These are phyloP conservation scores for Acropternis orthonyx DNA, from an alignment of 2,797 vertebrate genomes.

Conservation along the genomic window DNA sequence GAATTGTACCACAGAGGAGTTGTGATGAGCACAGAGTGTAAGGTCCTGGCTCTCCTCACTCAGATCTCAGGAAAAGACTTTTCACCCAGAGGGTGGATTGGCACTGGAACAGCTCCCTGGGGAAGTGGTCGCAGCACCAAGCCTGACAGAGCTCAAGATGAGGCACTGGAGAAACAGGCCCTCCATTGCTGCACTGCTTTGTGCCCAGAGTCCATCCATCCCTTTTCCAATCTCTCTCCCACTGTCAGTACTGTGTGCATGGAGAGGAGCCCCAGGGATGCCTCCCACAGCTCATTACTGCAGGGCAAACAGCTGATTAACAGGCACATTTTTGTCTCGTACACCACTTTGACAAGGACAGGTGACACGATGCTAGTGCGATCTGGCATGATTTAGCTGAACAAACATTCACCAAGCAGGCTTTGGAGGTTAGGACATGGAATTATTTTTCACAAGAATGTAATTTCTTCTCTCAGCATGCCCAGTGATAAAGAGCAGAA, in stretches of 20 bases:
- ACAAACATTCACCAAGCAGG: not conserved
- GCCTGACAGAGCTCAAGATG: no score
- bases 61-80: not conserved
- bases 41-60: not conserved
- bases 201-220: no score
- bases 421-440: not conserved
- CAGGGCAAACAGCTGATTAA: no score
- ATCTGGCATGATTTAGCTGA: not conserved
- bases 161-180: no score
- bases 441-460: not conserved
- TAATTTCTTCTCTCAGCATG: not conserved
- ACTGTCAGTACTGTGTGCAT: no score
- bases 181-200: no score
- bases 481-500: not conserved
- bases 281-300: no score
- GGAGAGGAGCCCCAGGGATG: no score
- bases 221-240: no score
- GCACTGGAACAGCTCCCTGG: no score
- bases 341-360: no score
- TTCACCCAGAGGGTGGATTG: not conserved
- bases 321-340: not conserved
- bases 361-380: not conserved
- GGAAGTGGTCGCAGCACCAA: no score
- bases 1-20: not conserved
- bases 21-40: not conserved